Evolutionary conservation across 2,113 vertebrate species (phyloP), one percentile per base, ranked within the genome.

Genomic region (Trogon surrucura): DNA sequence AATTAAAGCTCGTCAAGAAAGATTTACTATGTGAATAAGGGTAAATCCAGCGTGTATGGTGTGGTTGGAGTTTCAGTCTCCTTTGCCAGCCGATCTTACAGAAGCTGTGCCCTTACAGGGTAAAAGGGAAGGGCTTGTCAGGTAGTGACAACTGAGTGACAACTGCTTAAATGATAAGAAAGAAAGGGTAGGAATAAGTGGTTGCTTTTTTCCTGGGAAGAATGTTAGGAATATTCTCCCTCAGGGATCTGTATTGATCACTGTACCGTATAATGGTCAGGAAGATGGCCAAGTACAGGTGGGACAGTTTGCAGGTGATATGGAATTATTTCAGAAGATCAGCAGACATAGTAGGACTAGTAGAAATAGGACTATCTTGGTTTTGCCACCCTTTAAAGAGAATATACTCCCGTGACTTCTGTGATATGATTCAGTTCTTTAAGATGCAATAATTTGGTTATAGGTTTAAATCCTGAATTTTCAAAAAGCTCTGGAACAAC

Each of bases 321-420:
- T 1, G 4, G 29, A 85, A 60, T 62, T 79, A 23, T 66, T 91
- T 73, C 34, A 53, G 21, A 67, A 80, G 57, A 45, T 25, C 9
- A n/a, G 34, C 4, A 51, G 48, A 58, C 11, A 5, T 2, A 13
- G 56, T 25, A 22, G 21, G 4, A 36, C 9, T 25, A 51, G 22
- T 18, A 67, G 61, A 26, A 56, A 16, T 27, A 69, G 5, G 12
- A 25, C 10, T 48, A 51, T 16, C 12, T 44, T 53, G 30, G 18
- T 18, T 38, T 72, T 65, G 13, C 13, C 29, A 26, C 19, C 58
- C 11, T 47, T 88, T 30, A 67, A 41, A 58, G 50, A 51, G 27
- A 84, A 53, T 32, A 71, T 38, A 16, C 0, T 2, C 1, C 3
- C 1, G 0, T 9, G 15, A n/a, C 38, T 74, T 79, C n/a, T 50